phyloP scores from a whole-genome alignment of 2,888 invertebrate species.

The Noctua janthe region DNA sequence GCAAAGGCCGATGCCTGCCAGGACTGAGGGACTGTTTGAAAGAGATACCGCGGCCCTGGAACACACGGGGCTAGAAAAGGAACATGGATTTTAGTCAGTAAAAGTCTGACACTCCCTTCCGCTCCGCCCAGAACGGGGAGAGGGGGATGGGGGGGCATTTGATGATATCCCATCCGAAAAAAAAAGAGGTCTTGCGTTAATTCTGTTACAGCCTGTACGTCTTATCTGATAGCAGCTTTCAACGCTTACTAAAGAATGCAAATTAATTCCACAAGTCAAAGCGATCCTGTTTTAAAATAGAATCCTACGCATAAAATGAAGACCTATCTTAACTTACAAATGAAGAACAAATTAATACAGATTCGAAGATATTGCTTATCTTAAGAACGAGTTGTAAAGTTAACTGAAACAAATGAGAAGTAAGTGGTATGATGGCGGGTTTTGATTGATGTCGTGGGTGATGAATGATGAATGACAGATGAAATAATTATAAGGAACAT shows the following conservation, averaged over 20 bases:
- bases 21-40: no score
- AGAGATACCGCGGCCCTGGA: no score
- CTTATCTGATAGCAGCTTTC: not conserved
- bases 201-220: not conserved
- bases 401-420: constrained; percentile 43
- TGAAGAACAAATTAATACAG: constrained; percentile 32
- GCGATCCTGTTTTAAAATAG: constrained; percentile 8
- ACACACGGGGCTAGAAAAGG: no score
- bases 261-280: constrained; percentile 5
- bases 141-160: no score
- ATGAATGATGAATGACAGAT: not conserved
- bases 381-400: constrained; percentile 21
- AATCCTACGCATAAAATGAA: constrained; percentile 27
- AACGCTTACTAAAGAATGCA: constrained; percentile 6
- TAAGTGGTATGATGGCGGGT: constrained; percentile 9
- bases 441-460: constrained; percentile 13
- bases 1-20: no score
- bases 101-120: no score
- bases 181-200: not conserved
- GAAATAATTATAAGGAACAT: not conserved
- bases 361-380: constrained; percentile 37
- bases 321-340: constrained; percentile 18
- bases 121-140: no score
- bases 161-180: no score
- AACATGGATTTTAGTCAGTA: no score